Evolutionary conservation across 2,113 vertebrate genomes (phyloP).

Genomic region (Sinocyclocheilus anshuiensis): DNA sequence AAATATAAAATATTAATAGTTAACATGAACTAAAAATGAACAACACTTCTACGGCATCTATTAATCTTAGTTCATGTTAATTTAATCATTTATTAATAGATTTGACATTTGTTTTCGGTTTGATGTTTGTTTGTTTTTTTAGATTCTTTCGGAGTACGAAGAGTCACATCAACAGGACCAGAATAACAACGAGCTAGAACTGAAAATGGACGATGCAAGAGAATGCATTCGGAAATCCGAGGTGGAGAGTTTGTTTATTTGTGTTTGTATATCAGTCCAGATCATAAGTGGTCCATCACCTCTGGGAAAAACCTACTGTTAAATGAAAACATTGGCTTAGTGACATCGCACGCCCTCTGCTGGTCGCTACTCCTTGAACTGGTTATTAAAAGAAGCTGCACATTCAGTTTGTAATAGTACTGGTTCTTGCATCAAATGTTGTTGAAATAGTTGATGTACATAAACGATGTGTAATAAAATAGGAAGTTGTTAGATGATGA

Average conservation of each 20-base stretch:
- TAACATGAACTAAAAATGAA: no score
- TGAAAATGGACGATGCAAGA: conserved; percentile 88
- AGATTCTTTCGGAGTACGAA: conserved; percentile 86
- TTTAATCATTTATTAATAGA: no score
- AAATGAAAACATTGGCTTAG: no score
- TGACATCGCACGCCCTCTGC: not conserved
- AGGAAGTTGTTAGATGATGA: not conserved
- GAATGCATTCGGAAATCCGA: conserved; percentile 91
- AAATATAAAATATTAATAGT: not conserved
- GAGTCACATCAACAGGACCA: conserved; percentile 80
- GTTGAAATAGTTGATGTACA: not conserved
- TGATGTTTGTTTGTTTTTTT: not conserved
- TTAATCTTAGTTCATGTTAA: no score
- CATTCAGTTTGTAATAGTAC: not conserved
- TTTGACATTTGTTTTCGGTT: not conserved
- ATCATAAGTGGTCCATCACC: not conserved
- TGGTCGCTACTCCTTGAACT: not conserved
- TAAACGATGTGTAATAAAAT: not conserved
- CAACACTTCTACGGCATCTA: no score
- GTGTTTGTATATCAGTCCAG: not conserved
- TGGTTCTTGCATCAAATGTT: not conserved
- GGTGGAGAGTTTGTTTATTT: conserved; percentile 68
- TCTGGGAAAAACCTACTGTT: not conserved
- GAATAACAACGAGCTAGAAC: conserved; percentile 83
- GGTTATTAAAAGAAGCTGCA: conserved; percentile 55